Evolutionary conservation across 2,113 vertebrate genomes (phyloP).

Genomic region (Haemorhous mexicanus): DNA sequence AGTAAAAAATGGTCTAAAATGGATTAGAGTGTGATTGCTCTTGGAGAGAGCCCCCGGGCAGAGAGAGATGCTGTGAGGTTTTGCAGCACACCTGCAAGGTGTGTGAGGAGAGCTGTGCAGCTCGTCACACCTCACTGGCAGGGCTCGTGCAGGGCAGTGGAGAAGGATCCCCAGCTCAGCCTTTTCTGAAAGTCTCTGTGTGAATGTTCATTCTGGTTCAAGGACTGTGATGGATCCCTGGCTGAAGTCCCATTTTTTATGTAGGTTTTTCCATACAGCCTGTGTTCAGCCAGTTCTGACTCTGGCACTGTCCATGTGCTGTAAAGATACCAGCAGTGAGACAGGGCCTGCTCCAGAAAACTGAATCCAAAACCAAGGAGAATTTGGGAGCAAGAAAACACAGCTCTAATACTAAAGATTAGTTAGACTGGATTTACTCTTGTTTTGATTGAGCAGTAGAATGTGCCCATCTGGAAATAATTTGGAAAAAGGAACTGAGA

Average conservation of each 20-base stretch:
- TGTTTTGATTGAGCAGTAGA: constrained; percentile 8
- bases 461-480: constrained; percentile 16
- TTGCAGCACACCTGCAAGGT: background rate
- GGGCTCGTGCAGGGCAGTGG: background rate
- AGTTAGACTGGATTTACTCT: background rate
- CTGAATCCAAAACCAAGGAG: background rate
- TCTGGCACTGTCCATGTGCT: background rate
- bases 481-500: background rate
- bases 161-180: background rate
- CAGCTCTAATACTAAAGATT: background rate
- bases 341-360: background rate
- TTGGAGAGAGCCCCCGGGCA: background rate
- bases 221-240: background rate
- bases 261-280: background rate
- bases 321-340: background rate
- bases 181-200: background rate
- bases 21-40: background rate
- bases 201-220: background rate
- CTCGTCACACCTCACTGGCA: background rate
- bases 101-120: background rate
- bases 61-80: background rate
- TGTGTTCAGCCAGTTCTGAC: background rate
- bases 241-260: background rate
- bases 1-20: background rate
- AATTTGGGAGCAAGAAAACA: background rate